Conservation (phyloP, 2,113 vertebrate species). For the Notothenia coriiceps region DNA sequence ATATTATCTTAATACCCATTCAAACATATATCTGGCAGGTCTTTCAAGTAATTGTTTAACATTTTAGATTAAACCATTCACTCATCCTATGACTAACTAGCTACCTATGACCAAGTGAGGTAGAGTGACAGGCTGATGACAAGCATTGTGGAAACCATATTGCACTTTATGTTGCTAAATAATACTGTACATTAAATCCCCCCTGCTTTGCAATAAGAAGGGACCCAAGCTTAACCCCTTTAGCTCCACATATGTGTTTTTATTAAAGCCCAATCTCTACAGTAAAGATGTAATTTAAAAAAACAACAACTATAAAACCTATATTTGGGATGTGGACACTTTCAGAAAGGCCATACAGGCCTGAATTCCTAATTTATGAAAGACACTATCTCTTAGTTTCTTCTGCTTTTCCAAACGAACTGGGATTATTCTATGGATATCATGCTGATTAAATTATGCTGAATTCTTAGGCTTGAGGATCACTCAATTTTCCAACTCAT, state of each 20-base stretch:
- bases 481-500: neutral
- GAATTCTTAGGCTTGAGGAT: neutral
- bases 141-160: neutral
- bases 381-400: neutral
- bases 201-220: neutral
- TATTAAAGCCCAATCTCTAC: neutral
- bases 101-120: neutral
- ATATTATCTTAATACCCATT: neutral
- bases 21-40: neutral
- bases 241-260: neutral
- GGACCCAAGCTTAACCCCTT: neutral
- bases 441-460: neutral
- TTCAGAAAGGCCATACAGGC: neutral
- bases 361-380: neutral
- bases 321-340: neutral
- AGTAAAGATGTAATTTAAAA: neutral
- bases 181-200: neutral
- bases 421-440: neutral
- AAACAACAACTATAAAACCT: neutral
- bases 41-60: neutral
- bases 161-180: neutral
- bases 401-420: neutral
- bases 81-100: no score
- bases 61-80: neutral
- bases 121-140: neutral